A percentile compares a stretch with the other conserved stretches of the same genome.
Evolutionary conservation across 1,140 invertebrate genomes (phyloP).

Genomic region (Potamilus streckersoni): DNA sequence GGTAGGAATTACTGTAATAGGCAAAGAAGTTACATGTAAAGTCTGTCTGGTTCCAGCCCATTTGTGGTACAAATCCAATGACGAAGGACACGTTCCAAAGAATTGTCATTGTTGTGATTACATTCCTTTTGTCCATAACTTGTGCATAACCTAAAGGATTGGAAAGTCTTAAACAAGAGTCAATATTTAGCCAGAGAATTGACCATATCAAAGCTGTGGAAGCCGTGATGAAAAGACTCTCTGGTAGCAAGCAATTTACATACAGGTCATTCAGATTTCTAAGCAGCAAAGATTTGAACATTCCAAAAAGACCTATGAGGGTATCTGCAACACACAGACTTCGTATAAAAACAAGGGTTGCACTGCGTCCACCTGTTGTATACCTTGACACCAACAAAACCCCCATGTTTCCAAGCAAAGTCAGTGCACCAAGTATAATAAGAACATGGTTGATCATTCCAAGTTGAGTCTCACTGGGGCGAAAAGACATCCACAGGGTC

Average conservation of each 20-base stretch:
- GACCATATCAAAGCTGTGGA: constrained; percentile 39
- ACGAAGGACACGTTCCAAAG: constrained; percentile 58
- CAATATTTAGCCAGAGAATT: constrained; percentile 49
- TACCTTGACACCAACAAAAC: constrained; percentile 47
- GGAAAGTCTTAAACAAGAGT: constrained; percentile 45
- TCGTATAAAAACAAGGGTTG: constrained; percentile 53
- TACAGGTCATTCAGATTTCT: constrained; percentile 29
- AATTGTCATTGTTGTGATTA: constrained; percentile 50
- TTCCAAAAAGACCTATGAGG: constrained; percentile 48
- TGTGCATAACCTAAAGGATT: constrained; percentile 36
- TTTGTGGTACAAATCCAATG: constrained; percentile 55
- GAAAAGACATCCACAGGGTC: too few species aligned
- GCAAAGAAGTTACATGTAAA: constrained; percentile 35
- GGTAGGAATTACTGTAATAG: constrained; percentile 42
- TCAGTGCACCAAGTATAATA: constrained; percentile 6
- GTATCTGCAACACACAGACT: constrained; percentile 51
- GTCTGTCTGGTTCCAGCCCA: constrained; percentile 45
- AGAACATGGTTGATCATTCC: too few species aligned
- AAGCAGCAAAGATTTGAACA: constrained; percentile 51
- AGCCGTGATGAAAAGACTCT: constrained; percentile 56
- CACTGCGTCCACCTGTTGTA: constrained; percentile 45
- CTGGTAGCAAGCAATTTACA: constrained; percentile 59
- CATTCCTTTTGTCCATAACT: constrained; percentile 49
- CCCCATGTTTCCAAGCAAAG: constrained; percentile 27
- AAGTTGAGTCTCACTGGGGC: too few species aligned